A percentile compares a stretch with the other conserved stretches of the same genome.
Conservation (phyloP, 2,113 vertebrate genomes). For the Gyps fulvus region DNA sequence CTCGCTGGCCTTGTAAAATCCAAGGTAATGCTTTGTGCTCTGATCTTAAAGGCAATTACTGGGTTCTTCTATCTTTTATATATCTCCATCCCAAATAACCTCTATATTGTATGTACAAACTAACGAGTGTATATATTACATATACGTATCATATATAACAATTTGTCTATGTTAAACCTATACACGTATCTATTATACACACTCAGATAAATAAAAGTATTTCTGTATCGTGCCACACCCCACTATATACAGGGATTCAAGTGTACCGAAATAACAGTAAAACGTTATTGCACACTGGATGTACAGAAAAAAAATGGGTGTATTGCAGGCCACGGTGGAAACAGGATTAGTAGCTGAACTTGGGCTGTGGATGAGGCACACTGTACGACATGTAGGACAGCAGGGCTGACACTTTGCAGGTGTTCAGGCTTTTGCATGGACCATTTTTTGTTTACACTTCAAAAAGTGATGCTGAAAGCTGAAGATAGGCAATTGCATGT, state of each 20-base stretch:
- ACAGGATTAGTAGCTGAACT: rapidly evolving
- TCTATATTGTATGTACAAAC: constrained; percentile 47
- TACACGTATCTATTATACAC: neutral
- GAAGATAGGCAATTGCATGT: neutral
- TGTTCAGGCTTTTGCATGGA: neutral
- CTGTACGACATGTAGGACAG: neutral
- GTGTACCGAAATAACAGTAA: neutral
- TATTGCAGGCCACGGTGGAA: rapidly evolving
- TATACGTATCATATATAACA: neutral
- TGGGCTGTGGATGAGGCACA: rapidly evolving
- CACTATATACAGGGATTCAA: neutral
- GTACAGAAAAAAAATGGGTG: rapidly evolving
- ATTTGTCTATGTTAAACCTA: neutral
- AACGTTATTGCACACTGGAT: rapidly evolving
- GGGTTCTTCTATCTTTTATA: constrained; percentile 89
- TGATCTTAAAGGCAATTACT: constrained; percentile 99
- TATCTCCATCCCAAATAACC: constrained; percentile 89
- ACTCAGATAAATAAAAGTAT: neutral
- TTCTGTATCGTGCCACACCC: neutral
- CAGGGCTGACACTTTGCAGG: neutral
- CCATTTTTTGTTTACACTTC: neutral
- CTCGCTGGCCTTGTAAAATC: constrained; percentile 99
- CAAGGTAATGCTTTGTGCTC: constrained; percentile 98
- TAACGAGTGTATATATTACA: neutral
- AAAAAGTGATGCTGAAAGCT: neutral